A percentile compares a stretch with the other conserved stretches of the same genome.
phyloP scores from a whole-genome alignment of 2,113 vertebrate genomes.

The Zonotrichia leucophrys region DNA sequence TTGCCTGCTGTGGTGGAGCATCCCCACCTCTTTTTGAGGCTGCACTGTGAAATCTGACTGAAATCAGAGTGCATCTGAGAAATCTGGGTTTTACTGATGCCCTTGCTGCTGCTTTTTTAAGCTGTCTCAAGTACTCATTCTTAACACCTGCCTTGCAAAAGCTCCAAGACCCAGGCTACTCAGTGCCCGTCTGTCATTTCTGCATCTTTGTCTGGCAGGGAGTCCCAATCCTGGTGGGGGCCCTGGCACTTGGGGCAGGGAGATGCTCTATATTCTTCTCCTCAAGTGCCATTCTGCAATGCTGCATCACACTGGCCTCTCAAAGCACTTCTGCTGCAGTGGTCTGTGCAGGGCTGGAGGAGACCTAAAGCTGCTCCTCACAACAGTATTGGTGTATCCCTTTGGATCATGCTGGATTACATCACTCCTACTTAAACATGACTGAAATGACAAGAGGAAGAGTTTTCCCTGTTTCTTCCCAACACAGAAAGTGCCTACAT shows the following conservation, averaged over 20 bases:
- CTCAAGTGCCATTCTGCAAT: not conserved
- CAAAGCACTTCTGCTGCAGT: not conserved
- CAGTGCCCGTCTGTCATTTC: rapidly evolving
- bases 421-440: not conserved
- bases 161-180: not conserved
- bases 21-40: not conserved
- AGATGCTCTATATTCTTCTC: not conserved
- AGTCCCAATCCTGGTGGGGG: not conserved
- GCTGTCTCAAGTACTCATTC: too few species aligned
- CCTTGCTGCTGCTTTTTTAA: not conserved
- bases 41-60: not conserved
- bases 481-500: not conserved
- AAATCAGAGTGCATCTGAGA: not conserved
- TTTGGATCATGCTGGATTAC: not conserved
- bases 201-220: not conserved
- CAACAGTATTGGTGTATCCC: rapidly evolving
- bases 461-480: not conserved
- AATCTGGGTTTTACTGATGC: not conserved
- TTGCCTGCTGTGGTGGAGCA: not conserved
- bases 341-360: not conserved
- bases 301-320: rapidly evolving
- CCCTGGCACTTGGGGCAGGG: not conserved
- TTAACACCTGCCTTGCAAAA: not conserved
- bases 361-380: not conserved
- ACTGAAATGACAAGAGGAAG: not conserved